These are phyloP conservation scores for Brachymystax lenok DNA, from an alignment of 2,797 vertebrate species.

Conservation along the genomic window DNA sequence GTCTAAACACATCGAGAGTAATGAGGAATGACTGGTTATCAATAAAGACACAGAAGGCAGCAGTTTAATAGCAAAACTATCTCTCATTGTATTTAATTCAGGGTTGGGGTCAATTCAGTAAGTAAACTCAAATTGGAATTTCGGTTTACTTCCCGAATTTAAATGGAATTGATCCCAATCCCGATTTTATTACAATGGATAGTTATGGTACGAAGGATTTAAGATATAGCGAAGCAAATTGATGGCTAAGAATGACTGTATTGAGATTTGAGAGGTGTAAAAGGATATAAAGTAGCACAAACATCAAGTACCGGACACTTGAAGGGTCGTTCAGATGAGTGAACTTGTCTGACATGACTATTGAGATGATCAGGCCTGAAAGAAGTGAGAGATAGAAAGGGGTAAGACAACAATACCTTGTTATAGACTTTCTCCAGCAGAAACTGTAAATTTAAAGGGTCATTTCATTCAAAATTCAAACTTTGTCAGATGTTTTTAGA, in stretches of 20 bases:
- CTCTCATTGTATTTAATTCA: neutral
- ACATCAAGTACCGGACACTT: constrained; percentile 80
- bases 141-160: neutral
- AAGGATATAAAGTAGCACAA: constrained; percentile 15
- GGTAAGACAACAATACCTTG: neutral
- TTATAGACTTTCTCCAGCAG: neutral
- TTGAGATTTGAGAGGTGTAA: neutral
- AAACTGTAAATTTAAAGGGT: neutral
- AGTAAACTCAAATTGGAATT: neutral
- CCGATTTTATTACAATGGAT: neutral
- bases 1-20: constrained; percentile 70
- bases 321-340: constrained; percentile 92
- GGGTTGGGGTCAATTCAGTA: neutral
- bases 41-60: neutral
- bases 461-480: neutral
- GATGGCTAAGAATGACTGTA: neutral
- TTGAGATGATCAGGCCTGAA: constrained; percentile 90
- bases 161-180: neutral
- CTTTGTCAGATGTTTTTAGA: neutral
- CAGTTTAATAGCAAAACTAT: neutral
- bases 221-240: neutral
- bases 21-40: neutral
- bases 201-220: neutral
- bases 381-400: constrained; percentile 5
- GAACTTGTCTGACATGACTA: constrained; percentile 92